These are phyloP conservation scores for Neoascia interrupta DNA, from an alignment of 2,888 invertebrate species.

Conservation along the genomic window DNA sequence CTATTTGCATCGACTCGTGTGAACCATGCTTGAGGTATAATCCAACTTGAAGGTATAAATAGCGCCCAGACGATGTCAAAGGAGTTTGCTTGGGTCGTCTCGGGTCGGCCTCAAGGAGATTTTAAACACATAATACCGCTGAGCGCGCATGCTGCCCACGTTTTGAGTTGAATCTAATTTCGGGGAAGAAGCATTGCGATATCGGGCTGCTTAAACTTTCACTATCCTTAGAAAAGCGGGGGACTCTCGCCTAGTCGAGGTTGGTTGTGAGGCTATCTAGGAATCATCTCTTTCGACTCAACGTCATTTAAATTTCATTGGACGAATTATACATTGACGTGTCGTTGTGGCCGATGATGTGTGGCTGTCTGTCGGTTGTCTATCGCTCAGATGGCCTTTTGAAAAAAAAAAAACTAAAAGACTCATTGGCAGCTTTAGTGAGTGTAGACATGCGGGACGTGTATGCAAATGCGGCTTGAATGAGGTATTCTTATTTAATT, in stretches of 20 bases:
- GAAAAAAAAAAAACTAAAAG: too few relatives aligned
- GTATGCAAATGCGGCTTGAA: slow-evolving; percentile 36
- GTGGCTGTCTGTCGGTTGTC: slow-evolving; percentile 53
- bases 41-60: slow-evolving; percentile 11
- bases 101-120: slow-evolving; percentile 52
- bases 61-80: slow-evolving; percentile 67
- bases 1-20: slow-evolving; percentile 67
- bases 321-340: slow-evolving; percentile 25
- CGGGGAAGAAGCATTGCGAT: slow-evolving; percentile 57
- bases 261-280: slow-evolving; percentile 59
- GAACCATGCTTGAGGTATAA: slow-evolving; percentile 47
- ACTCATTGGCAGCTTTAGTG: slow-evolving; percentile 36
- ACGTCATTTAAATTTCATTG: slow-evolving; percentile 55
- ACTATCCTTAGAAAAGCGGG: slow-evolving; percentile 33
- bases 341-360: slow-evolving; percentile 49
- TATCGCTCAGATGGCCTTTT: slow-evolving; percentile 21
- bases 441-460: slow-evolving; percentile 7
- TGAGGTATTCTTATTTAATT: too few relatives aligned
- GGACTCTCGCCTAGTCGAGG: slow-evolving; percentile 45
- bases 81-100: slow-evolving; percentile 67
- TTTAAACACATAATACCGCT: slow-evolving; percentile 18
- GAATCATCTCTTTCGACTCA: slow-evolving; percentile 52
- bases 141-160: slow-evolving; percentile 63
- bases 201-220: slow-evolving; percentile 50
- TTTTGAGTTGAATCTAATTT: slow-evolving; percentile 59